Conservation (phyloP, 1,140 invertebrate species). For the Andrena cerasifolii region DNA sequence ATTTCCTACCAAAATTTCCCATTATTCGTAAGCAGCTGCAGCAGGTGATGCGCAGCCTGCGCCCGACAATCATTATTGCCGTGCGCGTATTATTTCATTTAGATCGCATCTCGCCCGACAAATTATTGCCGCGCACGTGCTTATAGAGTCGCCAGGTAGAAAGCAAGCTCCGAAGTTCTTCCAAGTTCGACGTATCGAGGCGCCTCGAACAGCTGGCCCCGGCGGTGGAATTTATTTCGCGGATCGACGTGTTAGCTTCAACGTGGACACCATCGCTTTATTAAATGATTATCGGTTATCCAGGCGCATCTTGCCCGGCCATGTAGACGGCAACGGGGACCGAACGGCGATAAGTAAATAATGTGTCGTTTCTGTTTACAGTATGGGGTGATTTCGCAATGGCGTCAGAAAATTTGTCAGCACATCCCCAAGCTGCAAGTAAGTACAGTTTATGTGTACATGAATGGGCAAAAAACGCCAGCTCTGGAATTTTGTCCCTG, state of each 20-base stretch:
- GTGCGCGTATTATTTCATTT: conserved; percentile 51
- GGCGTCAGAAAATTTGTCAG: not conserved
- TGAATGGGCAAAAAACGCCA: no score
- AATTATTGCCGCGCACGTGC: conserved; percentile 47
- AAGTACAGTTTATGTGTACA: not conserved
- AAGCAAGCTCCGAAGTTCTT: conserved; percentile 13
- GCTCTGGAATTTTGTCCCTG: no score
- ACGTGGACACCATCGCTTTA: not conserved
- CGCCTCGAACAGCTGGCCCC: conserved; percentile 27
- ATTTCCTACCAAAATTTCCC: conserved; percentile 40
- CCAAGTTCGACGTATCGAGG: conserved; percentile 10
- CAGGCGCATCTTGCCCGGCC: not conserved
- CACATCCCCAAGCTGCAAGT: not conserved
- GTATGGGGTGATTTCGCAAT: not conserved
- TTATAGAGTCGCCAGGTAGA: not conserved
- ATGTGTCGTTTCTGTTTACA: not conserved
- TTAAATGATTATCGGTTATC: conserved; percentile 9
- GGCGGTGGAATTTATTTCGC: conserved; percentile 9
- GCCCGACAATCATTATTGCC: conserved; percentile 37
- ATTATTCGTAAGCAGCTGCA: conserved; percentile 54
- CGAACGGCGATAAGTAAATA: not conserved
- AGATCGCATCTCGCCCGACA: conserved; percentile 40
- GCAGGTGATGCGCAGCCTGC: conserved; percentile 38
- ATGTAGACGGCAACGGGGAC: not conserved
- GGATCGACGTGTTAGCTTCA: conserved; percentile 1